Percentiles rank a stretch among this genome's conserved stretches.
Evolutionary conservation across 2,797 vertebrate species (phyloP).

Genomic region (Malacoraja senta): DNA sequence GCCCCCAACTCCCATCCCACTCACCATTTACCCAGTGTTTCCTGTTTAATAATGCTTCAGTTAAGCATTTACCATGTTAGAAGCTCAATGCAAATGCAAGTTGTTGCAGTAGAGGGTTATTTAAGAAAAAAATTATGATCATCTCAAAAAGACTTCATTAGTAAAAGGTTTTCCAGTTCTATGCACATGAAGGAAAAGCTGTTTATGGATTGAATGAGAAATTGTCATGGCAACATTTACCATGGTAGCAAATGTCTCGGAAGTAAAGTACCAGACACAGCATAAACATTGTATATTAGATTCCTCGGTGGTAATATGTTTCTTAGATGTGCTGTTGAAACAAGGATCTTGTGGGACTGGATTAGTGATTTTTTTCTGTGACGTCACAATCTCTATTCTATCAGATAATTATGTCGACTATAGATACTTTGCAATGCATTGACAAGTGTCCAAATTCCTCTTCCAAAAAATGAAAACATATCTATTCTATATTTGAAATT

Average conservation of each 20-base stretch:
- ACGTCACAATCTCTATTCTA: not conserved
- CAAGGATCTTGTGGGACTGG: not conserved
- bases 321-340: not conserved
- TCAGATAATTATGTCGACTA: not conserved
- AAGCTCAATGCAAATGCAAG: too few relatives aligned
- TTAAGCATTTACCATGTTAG: too few relatives aligned
- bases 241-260: not conserved
- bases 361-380: not conserved
- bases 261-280: not conserved
- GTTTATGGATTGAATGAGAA: conserved; percentile 21
- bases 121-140: not conserved
- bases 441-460: not conserved
- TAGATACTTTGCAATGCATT: not conserved
- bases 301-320: not conserved
- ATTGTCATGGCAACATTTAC: conserved; percentile 16
- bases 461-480: not conserved
- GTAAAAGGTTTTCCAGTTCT: not conserved
- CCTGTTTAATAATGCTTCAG: too few relatives aligned
- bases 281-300: not conserved
- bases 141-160: not conserved
- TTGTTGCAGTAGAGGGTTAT: too few relatives aligned
- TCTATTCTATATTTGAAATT: not conserved
- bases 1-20: too few relatives aligned
- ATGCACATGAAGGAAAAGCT: not conserved
- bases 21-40: too few relatives aligned